Conservation (phyloP, 2,113 vertebrate species). For the Ploceus nigricollis region DNA sequence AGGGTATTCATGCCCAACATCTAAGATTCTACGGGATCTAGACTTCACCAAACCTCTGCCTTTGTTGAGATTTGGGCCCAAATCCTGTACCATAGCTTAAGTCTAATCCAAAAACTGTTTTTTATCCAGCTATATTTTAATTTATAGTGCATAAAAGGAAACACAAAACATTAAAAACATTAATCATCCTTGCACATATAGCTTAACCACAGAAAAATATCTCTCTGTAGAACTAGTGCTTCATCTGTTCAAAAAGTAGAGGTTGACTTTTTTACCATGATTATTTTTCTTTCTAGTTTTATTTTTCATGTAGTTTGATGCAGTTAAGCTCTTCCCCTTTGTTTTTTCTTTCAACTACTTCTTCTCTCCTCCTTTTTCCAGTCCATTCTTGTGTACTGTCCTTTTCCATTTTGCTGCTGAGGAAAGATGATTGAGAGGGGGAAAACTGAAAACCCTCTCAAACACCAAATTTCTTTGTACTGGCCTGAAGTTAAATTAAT, state of each 20-base stretch:
- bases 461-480: background rate
- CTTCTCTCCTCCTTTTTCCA: background rate
- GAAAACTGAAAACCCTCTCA: background rate
- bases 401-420: background rate
- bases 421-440: background rate
- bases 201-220: background rate
- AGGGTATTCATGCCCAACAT: background rate
- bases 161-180: background rate
- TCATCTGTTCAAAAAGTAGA: background rate
- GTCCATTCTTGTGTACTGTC: background rate
- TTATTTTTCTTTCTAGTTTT: background rate
- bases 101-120: background rate
- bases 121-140: background rate
- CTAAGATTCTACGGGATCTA: background rate
- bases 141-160: background rate
- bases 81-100: background rate
- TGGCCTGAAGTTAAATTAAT: background rate
- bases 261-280: background rate
- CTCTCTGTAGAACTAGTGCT: background rate
- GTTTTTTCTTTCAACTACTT: background rate
- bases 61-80: background rate
- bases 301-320: background rate
- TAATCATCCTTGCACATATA: background rate
- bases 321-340: background rate
- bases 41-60: background rate